These are phyloP conservation scores for Shinisaurus crocodilurus DNA, from an alignment of 2,113 vertebrate genomes.

Conservation along the genomic window DNA sequence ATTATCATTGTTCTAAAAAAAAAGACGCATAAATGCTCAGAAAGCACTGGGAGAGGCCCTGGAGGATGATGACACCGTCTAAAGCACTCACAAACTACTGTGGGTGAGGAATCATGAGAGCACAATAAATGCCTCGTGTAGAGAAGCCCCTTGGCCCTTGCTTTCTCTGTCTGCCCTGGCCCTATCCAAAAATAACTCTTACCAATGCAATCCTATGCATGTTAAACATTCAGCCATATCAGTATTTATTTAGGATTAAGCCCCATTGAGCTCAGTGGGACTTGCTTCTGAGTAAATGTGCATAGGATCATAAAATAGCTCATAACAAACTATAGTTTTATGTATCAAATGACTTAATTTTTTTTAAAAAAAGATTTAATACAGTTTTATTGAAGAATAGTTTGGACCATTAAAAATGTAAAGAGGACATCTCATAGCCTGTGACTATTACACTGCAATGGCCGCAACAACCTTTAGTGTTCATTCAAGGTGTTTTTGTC, in stretches of 20 bases:
- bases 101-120: too few species aligned
- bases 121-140: too few species aligned
- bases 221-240: too few species aligned
- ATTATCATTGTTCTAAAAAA: too few species aligned
- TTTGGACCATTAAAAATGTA: constrained; percentile 16
- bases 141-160: neutral
- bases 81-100: too few species aligned
- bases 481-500: constrained; percentile 25
- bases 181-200: too few species aligned
- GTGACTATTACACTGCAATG: constrained; percentile 1
- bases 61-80: too few species aligned
- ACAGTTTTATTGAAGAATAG: neutral
- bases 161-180: too few species aligned
- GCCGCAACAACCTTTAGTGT: constrained; percentile 20
- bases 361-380: constrained; percentile 1
- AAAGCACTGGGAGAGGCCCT: too few species aligned
- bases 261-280: neutral
- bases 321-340: neutral
- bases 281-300: neutral
- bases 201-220: too few species aligned
- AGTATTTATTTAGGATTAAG: neutral
- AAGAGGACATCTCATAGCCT: neutral
- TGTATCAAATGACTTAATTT: neutral
- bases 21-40: too few species aligned
- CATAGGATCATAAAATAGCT: neutral